These are phyloP conservation scores for Catharus bicknelli DNA, from an alignment of 2,113 vertebrate genomes.

Conservation along the genomic window DNA sequence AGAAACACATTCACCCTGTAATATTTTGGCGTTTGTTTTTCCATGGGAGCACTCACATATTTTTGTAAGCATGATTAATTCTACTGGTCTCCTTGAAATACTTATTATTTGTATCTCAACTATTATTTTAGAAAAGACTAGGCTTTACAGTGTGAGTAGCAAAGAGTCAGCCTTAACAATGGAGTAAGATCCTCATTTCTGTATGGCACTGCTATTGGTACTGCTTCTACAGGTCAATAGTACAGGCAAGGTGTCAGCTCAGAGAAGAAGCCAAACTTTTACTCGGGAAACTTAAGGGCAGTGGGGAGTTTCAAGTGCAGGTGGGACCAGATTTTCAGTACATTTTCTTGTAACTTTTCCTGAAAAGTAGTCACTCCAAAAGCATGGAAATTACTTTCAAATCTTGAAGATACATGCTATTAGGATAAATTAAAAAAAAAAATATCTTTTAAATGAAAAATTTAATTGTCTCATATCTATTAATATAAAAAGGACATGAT, in stretches of 20 bases:
- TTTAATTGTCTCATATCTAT: background rate
- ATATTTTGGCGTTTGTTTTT: background rate
- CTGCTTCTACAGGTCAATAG: background rate
- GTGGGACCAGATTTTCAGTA: background rate
- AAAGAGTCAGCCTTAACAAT: background rate
- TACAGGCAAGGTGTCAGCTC: background rate
- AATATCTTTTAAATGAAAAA: background rate
- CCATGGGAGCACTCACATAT: fast-evolving
- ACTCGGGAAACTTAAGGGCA: background rate
- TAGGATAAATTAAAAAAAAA: background rate
- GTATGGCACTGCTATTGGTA: background rate
- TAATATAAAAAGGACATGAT: background rate
- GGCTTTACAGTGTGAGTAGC: background rate
- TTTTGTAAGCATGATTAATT: background rate
- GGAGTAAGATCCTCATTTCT: background rate
- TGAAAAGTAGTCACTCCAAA: background rate
- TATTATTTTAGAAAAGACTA: background rate
- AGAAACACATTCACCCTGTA: background rate
- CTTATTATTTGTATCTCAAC: background rate
- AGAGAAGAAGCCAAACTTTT: background rate
- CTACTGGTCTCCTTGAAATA: background rate
- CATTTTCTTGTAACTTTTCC: background rate
- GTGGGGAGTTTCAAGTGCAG: background rate
- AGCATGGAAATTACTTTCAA: background rate
- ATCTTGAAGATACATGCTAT: background rate